Percentiles rank a stretch among this genome's conserved stretches.
Evolutionary conservation across 2,797 vertebrate species (phyloP).

Genomic region (Selene dorsalis): DNA sequence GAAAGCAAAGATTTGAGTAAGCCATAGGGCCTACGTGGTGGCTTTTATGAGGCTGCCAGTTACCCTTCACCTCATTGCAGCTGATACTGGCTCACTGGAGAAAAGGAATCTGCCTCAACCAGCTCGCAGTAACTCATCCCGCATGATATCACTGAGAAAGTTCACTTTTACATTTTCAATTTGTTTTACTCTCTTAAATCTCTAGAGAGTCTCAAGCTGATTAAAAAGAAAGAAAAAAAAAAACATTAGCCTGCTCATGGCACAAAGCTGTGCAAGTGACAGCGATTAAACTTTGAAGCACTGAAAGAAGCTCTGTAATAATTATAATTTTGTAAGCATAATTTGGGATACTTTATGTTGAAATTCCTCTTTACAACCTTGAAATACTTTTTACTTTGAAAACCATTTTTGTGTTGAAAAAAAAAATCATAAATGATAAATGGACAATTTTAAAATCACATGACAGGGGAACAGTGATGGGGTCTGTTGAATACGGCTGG

Average conservation of each 20-base stretch:
- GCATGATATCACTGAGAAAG: not conserved
- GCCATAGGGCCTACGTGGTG: not conserved
- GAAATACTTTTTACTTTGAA: not conserved
- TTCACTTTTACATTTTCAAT: not conserved
- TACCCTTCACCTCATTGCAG: slow-evolving; percentile 35
- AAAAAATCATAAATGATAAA: no score
- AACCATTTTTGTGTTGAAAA: not conserved
- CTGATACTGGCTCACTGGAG: slow-evolving; percentile 13
- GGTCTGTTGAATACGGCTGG: no score
- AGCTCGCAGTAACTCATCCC: not conserved
- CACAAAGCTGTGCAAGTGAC: not conserved
- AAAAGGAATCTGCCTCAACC: not conserved
- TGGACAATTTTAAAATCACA: no score
- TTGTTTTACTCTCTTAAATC: not conserved
- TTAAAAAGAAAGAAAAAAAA: no score
- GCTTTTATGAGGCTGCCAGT: slow-evolving; percentile 38
- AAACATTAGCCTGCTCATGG: not conserved
- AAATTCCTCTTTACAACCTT: not conserved
- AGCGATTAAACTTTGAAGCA: not conserved
- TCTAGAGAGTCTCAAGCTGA: not conserved
- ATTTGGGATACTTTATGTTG: not conserved
- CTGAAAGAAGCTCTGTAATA: not conserved
- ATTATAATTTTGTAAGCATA: not conserved
- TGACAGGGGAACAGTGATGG: no score
- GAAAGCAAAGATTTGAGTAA: slow-evolving; percentile 55